phyloP scores from a whole-genome alignment of 2,113 vertebrate species.

The Eidolon helvum region DNA sequence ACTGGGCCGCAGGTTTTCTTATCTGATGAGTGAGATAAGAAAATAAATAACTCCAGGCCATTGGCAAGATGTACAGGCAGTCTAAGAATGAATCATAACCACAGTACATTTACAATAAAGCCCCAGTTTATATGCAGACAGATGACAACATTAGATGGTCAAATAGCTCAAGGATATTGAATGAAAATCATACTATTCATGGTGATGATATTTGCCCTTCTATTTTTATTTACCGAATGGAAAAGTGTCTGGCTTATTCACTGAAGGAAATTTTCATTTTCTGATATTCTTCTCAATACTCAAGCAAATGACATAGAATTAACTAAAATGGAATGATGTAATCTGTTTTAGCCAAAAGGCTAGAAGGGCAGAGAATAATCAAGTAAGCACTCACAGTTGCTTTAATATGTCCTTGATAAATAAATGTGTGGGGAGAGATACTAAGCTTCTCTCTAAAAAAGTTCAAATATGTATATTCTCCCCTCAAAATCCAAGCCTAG shows the following conservation, averaged over 20 bases:
- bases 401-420: background rate
- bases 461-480: constrained; percentile 23
- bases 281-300: constrained; percentile 35
- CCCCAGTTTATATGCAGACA: constrained; percentile 7
- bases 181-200: constrained; percentile 22
- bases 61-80: background rate
- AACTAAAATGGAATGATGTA: constrained; percentile 55
- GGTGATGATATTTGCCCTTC: constrained; percentile 42
- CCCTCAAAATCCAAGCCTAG: background rate
- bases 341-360: constrained; percentile 48
- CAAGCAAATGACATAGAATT: constrained; percentile 65
- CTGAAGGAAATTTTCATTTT: constrained; percentile 57
- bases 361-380: constrained; percentile 28
- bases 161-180: constrained; percentile 36
- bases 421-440: background rate
- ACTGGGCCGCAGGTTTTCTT: background rate
- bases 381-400: background rate
- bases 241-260: constrained; percentile 44
- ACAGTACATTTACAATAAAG: constrained; percentile 13
- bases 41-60: background rate
- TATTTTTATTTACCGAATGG: constrained; percentile 58
- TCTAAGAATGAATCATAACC: background rate
- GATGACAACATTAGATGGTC: constrained; percentile 31
- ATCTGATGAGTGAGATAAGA: background rate
- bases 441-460: background rate